These are phyloP conservation scores for Meloe dianella DNA, from an alignment of 2,888 invertebrate genomes.

Conservation along the genomic window DNA sequence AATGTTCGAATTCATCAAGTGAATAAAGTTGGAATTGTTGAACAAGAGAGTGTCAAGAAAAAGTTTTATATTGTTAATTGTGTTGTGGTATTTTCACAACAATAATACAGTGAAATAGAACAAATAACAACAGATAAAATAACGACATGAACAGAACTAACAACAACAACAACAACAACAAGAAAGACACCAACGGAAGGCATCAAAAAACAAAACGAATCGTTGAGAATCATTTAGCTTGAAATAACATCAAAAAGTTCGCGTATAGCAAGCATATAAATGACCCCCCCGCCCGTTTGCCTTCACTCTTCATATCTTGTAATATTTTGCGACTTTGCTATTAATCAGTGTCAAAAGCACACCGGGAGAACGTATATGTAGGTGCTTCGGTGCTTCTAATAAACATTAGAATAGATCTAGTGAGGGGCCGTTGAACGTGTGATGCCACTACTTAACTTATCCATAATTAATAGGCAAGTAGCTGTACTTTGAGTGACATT, in stretches of 20 bases:
- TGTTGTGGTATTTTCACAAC: background rate
- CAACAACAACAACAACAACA: slow-evolving; percentile 21
- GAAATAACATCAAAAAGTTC: slow-evolving; percentile 35
- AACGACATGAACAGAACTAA: background rate
- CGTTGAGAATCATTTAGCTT: slow-evolving; percentile 25
- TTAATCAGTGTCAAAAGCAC: slow-evolving; percentile 42
- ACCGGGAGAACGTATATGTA: slow-evolving; percentile 12
- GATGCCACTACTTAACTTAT: slow-evolving; percentile 39
- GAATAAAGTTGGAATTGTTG: background rate
- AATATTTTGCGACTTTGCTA: slow-evolving; percentile 35
- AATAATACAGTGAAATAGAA: slow-evolving; percentile 12
- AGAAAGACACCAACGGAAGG: slow-evolving; percentile 4
- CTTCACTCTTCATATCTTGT: slow-evolving; percentile 21
- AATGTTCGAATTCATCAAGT: background rate
- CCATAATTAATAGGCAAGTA: slow-evolving; percentile 48
- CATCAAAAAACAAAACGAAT: slow-evolving; percentile 26
- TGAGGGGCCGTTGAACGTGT: slow-evolving; percentile 33
- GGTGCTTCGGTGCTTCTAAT: background rate
- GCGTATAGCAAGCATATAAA: slow-evolving; percentile 40
- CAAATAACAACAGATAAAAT: slow-evolving; percentile 16
- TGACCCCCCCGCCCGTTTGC: slow-evolving; percentile 29
- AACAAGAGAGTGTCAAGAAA: background rate
- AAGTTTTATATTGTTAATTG: slow-evolving; percentile 12
- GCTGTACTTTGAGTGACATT: slow-evolving; percentile 43
- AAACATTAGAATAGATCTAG: slow-evolving; percentile 39